A percentile compares a stretch with the other conserved stretches of the same genome.
Evolutionary conservation across 2,113 vertebrate species (phyloP).

Genomic region (Chaenogobius annularis): DNA sequence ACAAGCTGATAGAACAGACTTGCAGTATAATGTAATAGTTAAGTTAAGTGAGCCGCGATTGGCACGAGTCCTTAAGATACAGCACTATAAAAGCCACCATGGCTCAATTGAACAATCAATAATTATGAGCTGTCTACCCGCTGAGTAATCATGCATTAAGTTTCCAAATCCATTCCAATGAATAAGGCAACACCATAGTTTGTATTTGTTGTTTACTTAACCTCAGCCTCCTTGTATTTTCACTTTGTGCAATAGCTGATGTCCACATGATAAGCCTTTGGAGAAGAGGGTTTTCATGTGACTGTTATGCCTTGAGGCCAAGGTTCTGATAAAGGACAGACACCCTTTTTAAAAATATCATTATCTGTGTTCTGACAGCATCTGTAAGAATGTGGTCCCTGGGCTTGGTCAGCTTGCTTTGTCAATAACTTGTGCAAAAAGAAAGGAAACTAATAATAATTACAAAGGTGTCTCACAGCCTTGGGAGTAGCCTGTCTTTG

Average conservation of each 20-base stretch:
- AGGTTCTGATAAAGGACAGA: slow-evolving; percentile 12
- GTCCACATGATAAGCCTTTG: slow-evolving; percentile 51
- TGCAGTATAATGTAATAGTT: slow-evolving; percentile 40
- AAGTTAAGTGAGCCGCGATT: slow-evolving; percentile 49
- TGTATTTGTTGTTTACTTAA: slow-evolving; percentile 7
- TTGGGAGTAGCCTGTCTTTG: slow-evolving; percentile 21
- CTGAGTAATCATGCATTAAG: slow-evolving; percentile 67
- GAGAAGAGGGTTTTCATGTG: slow-evolving; percentile 61
- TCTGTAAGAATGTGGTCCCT: slow-evolving; percentile 7
- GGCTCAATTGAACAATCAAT: slow-evolving; percentile 61
- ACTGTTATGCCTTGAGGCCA: slow-evolving; percentile 59
- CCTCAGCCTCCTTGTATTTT: background rate
- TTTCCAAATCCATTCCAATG: slow-evolving; percentile 36
- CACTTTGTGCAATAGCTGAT: background rate
- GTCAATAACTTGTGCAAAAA: slow-evolving; percentile 22
- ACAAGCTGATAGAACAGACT: background rate
- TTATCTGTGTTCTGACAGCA: slow-evolving; percentile 19
- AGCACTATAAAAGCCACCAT: slow-evolving; percentile 51
- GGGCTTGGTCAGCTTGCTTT: background rate
- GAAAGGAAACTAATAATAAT: slow-evolving; percentile 35
- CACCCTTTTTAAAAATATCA: slow-evolving; percentile 5
- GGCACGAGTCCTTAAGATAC: slow-evolving; percentile 38
- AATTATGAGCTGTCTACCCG: slow-evolving; percentile 54
- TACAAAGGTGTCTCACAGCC: slow-evolving; percentile 9
- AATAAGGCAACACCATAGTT: slow-evolving; percentile 34